Evolutionary conservation across 2,113 vertebrate species (phyloP).

Genomic region (Mugil cephalus): DNA sequence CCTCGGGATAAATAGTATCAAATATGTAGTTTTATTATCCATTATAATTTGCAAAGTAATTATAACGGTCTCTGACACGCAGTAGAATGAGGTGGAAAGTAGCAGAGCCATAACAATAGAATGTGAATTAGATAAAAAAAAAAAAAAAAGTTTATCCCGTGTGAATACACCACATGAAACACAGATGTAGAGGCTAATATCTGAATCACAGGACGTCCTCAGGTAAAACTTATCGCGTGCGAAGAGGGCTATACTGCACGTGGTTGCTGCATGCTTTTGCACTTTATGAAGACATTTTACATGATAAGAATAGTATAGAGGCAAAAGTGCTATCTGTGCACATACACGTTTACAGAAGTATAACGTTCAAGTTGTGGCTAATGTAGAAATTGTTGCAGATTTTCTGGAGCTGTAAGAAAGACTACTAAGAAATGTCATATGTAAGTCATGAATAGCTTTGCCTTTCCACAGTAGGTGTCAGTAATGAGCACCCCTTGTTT

Average conservation of each 20-base stretch:
- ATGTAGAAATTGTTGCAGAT: background rate
- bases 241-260: too few species aligned
- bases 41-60: too few species aligned
- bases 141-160: too few species aligned
- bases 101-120: too few species aligned
- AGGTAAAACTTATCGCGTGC: background rate
- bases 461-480: slow-evolving; percentile 23
- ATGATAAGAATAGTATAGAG: background rate
- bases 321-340: background rate
- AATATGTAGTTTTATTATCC: too few species aligned
- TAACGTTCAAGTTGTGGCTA: background rate
- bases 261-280: background rate
- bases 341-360: slow-evolving; percentile 17
- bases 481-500: slow-evolving; percentile 19
- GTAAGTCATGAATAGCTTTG: background rate
- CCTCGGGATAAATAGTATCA: too few species aligned
- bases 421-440: slow-evolving; percentile 3
- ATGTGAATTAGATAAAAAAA: too few species aligned
- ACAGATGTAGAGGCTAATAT: too few species aligned
- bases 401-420: background rate
- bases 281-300: background rate
- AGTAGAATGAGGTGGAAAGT: too few species aligned
- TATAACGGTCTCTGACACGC: too few species aligned
- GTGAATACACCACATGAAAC: too few species aligned
- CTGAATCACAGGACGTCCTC: too few species aligned